Evolutionary conservation across 2,797 vertebrate genomes (phyloP).

Genomic region (Leucoraja ocellata): DNA sequence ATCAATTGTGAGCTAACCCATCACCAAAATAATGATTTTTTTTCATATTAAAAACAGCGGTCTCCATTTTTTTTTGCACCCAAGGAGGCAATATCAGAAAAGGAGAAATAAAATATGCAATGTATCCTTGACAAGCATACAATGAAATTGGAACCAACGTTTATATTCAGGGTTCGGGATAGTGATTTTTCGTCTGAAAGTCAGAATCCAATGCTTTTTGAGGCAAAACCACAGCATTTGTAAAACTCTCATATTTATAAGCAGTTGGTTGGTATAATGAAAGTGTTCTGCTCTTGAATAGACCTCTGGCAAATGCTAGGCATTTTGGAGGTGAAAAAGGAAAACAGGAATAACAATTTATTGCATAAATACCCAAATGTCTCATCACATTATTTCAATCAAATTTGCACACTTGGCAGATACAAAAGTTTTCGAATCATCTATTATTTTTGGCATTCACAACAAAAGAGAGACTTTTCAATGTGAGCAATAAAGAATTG

Average conservation of each 20-base stretch:
- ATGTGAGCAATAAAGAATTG: not conserved
- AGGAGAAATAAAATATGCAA: not conserved
- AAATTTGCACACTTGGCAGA: too few species aligned
- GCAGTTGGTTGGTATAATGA: not conserved
- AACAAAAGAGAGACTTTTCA: not conserved
- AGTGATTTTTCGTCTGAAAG: not conserved
- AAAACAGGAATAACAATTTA: not conserved
- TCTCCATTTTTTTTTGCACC: not conserved
- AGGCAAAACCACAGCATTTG: not conserved
- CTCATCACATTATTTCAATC: not conserved
- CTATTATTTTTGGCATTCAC: not conserved
- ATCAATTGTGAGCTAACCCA: not conserved
- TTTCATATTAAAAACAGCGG: too few species aligned
- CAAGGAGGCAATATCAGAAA: not conserved
- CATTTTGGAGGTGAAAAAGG: not conserved
- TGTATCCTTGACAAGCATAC: not conserved
- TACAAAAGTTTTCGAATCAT: not conserved
- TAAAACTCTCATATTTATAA: not conserved
- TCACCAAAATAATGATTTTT: too few species aligned
- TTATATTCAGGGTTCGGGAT: not conserved
- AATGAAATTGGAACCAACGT: not conserved
- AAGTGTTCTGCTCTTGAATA: not conserved
- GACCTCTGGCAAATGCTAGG: not conserved
- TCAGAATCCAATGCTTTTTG: not conserved
- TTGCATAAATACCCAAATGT: not conserved